Evolutionary conservation across 2,797 vertebrate genomes (phyloP), one percentile per base, ranked within the genome.

Genomic region (Halcyon chelicuti): DNA sequence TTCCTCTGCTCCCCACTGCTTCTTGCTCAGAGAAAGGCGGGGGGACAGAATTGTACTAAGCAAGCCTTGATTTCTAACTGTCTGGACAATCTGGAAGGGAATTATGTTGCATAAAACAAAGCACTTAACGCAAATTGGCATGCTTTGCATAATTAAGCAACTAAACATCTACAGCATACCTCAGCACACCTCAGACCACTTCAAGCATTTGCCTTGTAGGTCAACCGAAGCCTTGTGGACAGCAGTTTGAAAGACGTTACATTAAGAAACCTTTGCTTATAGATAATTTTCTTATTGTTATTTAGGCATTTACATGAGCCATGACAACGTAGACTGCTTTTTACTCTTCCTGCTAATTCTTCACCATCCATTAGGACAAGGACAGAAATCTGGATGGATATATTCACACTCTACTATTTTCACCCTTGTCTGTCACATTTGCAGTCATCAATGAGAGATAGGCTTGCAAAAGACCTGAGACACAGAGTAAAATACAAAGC

Each of bases 151-250:
- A 95, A 95, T 26, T 49, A 90, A 85, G 63, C 57, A 80, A 79
- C 40, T 40, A 67, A 92, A 78, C 33, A 46, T 21, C 33, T 65
- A 68, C 78, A 70, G 60, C 42, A 61, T 42, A 90, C n/a, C 62
- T 84, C 82, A 88, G 91, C 31, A 93, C 31, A 92, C 74, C 44
- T 94, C 93, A 93, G 68, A 71, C 26, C 80, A 35, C 78, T 91
- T 79, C 91, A 87, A 70, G 31, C 28, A 93, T 85, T 54, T 72
- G n/a, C 18, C 12, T 74, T 87, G 63, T 18, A 37, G 71, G 63
- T 73, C 74, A 91, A n/a, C 37, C 35, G 35, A 80, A 78, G 28
- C 14, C 44, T 85, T 58, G 33, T 25, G 10, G 58, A 40, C 37
- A 81, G 66, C 25, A 86, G 28, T 37, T 83, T 71, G 39, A 86